These are phyloP conservation scores for Amphipoea lucens DNA, from an alignment of 2,888 invertebrate genomes.

Conservation along the genomic window DNA sequence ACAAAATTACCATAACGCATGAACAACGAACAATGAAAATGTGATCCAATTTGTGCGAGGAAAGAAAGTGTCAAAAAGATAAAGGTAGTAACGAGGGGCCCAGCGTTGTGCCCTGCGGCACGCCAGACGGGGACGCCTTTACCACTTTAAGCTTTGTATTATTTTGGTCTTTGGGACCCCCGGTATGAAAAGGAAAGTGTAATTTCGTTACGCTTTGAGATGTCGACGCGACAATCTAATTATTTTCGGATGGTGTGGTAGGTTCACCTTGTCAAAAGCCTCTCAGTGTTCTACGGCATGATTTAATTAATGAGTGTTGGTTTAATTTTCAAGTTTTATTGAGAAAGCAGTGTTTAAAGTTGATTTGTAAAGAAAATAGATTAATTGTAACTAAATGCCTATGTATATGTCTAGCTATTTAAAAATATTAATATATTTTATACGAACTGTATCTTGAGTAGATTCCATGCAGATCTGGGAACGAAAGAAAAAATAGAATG, in stretches of 20 bases:
- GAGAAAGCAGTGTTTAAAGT: slow-evolving; percentile 44
- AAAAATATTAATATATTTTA: slow-evolving; percentile 47
- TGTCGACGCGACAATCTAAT: slow-evolving; percentile 89
- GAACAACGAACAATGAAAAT: slow-evolving; percentile 80
- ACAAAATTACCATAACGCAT: slow-evolving; percentile 80
- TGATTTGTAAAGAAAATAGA: slow-evolving; percentile 38
- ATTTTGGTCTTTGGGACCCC: slow-evolving; percentile 86
- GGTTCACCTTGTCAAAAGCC: slow-evolving; percentile 88
- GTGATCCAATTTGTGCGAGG: slow-evolving; percentile 85
- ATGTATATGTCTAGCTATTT: slow-evolving; percentile 32
- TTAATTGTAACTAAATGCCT: slow-evolving; percentile 19
- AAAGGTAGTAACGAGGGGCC: slow-evolving; percentile 85
- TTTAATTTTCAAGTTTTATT: slow-evolving; percentile 65
- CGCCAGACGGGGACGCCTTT: slow-evolving; percentile 82
- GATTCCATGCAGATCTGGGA: slow-evolving; percentile 67
- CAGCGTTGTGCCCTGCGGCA: slow-evolving; percentile 80
- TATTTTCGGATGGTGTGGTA: slow-evolving; percentile 82
- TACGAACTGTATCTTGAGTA: slow-evolving; percentile 68
- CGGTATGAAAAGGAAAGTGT: slow-evolving; percentile 88
- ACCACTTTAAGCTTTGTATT: slow-evolving; percentile 89
- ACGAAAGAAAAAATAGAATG: slow-evolving; percentile 65
- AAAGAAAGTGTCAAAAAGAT: slow-evolving; percentile 86
- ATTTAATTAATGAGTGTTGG: slow-evolving; percentile 77
- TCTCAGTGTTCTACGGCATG: slow-evolving; percentile 75
- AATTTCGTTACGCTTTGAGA: slow-evolving; percentile 90